A percentile compares a stretch with the other conserved stretches of the same genome.
phyloP scores from a whole-genome alignment of 2,797 vertebrate species.

The Buceros bicornis region DNA sequence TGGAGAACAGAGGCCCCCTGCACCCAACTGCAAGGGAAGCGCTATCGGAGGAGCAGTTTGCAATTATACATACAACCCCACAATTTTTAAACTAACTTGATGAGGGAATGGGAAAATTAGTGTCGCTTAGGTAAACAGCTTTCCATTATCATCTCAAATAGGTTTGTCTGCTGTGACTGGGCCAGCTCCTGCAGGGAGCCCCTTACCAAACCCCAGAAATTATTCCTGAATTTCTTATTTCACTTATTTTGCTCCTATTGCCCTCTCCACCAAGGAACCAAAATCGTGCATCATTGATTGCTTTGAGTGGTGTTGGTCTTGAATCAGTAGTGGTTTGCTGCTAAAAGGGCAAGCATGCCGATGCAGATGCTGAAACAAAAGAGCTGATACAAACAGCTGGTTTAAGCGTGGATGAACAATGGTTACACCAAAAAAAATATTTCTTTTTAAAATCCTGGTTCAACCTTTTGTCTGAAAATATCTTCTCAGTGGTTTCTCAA shows the following conservation, averaged over 20 bases:
- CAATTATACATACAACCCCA: background rate
- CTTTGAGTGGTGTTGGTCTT: background rate
- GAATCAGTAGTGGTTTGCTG: background rate
- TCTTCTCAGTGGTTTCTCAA: background rate
- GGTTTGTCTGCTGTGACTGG: background rate
- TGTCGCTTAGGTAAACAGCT: background rate
- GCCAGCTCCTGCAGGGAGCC: background rate
- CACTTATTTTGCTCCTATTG: background rate
- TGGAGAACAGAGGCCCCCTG: background rate
- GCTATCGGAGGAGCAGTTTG: background rate
- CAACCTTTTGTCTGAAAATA: background rate
- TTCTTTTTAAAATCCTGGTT: background rate
- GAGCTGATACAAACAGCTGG: rapidly evolving
- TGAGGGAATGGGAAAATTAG: background rate
- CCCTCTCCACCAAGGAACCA: background rate
- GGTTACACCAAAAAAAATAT: background rate
- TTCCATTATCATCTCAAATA: background rate
- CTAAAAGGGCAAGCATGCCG: background rate
- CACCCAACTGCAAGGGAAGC: background rate
- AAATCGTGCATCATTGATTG: background rate
- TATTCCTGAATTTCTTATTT: background rate
- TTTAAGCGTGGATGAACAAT: background rate
- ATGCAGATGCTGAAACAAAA: background rate
- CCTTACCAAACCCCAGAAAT: background rate
- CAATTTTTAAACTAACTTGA: rapidly evolving